Evolutionary conservation across 2,797 vertebrate species (phyloP).

Genomic region (Sitta carolinensis): DNA sequence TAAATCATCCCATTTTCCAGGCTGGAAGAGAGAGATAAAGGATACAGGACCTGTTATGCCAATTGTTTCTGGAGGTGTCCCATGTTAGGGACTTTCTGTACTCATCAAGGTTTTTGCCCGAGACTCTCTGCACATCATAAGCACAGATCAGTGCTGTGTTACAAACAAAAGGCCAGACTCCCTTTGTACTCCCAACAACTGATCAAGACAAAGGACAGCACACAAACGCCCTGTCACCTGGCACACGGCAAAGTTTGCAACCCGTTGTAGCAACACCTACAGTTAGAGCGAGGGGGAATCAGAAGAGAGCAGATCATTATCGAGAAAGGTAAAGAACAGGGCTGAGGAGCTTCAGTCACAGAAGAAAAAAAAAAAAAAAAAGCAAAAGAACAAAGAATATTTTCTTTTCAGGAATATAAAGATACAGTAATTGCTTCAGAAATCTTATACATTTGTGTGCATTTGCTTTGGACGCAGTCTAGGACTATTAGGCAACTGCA

Average conservation of each 20-base stretch:
- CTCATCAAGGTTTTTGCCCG: background rate
- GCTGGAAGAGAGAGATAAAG: background rate
- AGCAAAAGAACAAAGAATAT: background rate
- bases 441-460: background rate
- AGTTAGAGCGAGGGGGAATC: background rate
- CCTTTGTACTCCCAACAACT: background rate
- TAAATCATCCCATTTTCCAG: background rate
- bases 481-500: background rate
- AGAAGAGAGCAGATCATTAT: background rate
- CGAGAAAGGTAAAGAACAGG: background rate
- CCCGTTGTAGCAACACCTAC: rapidly evolving
- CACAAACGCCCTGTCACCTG: background rate
- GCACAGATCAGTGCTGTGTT: background rate
- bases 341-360: background rate
- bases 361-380: no score
- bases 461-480: background rate
- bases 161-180: slow-evolving; percentile 15
- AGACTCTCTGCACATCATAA: background rate
- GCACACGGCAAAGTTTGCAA: background rate
- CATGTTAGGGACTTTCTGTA: background rate
- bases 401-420: background rate
- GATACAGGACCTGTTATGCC: background rate
- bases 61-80: background rate
- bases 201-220: background rate
- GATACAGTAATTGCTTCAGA: background rate